These are phyloP conservation scores for Monarcha castaneiventris DNA, from an alignment of 2,113 vertebrate species.

Conservation along the genomic window DNA sequence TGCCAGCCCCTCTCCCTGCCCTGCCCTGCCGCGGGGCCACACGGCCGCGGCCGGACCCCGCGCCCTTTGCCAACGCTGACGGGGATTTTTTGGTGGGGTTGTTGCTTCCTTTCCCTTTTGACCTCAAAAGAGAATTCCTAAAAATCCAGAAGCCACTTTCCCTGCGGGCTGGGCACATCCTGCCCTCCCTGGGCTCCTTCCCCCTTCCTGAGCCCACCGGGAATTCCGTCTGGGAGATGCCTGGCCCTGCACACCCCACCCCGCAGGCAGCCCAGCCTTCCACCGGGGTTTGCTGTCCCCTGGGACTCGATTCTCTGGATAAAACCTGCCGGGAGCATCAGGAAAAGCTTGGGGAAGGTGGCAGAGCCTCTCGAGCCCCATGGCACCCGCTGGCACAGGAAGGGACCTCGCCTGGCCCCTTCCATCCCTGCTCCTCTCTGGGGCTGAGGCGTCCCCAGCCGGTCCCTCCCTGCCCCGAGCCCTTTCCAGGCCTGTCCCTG, in stretches of 20 bases:
- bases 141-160: not conserved
- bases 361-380: not conserved
- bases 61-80: not conserved
- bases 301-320: not conserved
- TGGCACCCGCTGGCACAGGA: not conserved
- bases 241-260: accelerated
- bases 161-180: not conserved
- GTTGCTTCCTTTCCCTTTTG: not conserved
- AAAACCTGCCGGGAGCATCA: not conserved
- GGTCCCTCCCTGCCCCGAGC: not conserved
- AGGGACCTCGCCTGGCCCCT: not conserved
- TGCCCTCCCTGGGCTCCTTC: not conserved
- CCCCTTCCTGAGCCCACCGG: not conserved
- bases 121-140: not conserved
- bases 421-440: not conserved
- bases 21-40: not conserved
- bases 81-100: not conserved
- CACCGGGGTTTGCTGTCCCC: accelerated
- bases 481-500: accelerated
- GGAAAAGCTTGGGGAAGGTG: not conserved
- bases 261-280: not conserved
- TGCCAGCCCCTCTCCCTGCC: not conserved
- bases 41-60: not conserved
- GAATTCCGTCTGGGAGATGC: not conserved
- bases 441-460: no score